phyloP scores from a whole-genome alignment of 2,888 invertebrate species.

The Cantharis rustica region DNA sequence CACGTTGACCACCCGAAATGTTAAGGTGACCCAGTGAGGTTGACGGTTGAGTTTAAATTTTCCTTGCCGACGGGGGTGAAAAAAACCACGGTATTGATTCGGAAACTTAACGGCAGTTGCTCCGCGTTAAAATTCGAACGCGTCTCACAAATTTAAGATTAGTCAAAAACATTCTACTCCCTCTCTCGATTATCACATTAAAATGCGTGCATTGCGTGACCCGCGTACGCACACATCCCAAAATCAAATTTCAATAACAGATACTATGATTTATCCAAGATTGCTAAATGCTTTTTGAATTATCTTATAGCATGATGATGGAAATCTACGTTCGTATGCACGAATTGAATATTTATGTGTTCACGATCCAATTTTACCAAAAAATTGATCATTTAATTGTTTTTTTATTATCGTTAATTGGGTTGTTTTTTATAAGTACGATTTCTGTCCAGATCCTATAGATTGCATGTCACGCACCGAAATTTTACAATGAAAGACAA shows the following conservation, averaged over 20 bases:
- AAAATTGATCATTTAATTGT: background rate
- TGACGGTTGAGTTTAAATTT: background rate
- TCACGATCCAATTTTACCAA: background rate
- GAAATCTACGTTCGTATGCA: background rate
- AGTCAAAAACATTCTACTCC: background rate
- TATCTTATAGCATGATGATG: conserved; percentile 2
- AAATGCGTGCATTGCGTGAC: conserved; percentile 1
- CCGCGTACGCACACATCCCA: background rate
- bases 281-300: conserved; percentile 6
- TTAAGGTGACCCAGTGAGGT: background rate
- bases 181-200: background rate
- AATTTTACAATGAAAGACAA: background rate
- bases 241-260: background rate
- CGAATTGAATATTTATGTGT: background rate
- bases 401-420: background rate
- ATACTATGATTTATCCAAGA: background rate
- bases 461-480: background rate
- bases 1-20: background rate
- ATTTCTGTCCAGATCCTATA: background rate
- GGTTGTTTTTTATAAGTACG: background rate
- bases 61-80: background rate
- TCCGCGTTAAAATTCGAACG: background rate
- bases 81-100: background rate
- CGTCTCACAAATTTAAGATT: background rate
- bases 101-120: background rate